Evolutionary conservation across 2,113 vertebrate species (phyloP).

Genomic region (Microtus montanus): DNA sequence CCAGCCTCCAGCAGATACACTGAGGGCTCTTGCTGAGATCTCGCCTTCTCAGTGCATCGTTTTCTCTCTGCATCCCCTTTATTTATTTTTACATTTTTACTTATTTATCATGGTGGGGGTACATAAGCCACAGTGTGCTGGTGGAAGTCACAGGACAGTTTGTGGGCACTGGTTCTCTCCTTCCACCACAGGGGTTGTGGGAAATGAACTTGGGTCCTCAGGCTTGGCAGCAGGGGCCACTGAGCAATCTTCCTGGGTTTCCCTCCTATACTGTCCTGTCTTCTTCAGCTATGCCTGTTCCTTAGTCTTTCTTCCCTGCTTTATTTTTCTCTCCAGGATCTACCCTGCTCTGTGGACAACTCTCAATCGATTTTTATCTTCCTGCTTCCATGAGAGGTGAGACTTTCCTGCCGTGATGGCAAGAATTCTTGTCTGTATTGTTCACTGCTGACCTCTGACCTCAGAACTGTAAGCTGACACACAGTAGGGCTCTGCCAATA

Average conservation of each 20-base stretch:
- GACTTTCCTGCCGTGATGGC: neutral
- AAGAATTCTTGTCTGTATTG: neutral
- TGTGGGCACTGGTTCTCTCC: neutral
- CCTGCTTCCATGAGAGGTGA: neutral
- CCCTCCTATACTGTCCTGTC: neutral
- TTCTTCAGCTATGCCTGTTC: neutral
- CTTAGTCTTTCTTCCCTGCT: neutral
- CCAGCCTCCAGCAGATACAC: neutral
- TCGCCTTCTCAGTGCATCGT: too few relatives aligned
- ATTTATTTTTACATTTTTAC: neutral
- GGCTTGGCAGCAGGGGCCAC: neutral
- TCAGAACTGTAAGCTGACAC: neutral
- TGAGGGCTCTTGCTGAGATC: neutral
- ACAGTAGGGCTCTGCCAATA: neutral
- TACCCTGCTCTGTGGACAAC: neutral
- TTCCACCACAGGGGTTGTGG: rapidly evolving
- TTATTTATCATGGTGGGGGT: neutral
- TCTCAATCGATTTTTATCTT: neutral
- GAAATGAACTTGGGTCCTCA: neutral
- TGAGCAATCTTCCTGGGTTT: neutral
- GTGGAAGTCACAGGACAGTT: too few relatives aligned
- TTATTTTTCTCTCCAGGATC: neutral
- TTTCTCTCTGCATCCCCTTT: too few relatives aligned
- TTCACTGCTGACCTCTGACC: neutral
- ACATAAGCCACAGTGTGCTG: too few relatives aligned